Evolutionary conservation across 2,113 vertebrate species (phyloP).

Genomic region (Paracanthobrama guichenoti): DNA sequence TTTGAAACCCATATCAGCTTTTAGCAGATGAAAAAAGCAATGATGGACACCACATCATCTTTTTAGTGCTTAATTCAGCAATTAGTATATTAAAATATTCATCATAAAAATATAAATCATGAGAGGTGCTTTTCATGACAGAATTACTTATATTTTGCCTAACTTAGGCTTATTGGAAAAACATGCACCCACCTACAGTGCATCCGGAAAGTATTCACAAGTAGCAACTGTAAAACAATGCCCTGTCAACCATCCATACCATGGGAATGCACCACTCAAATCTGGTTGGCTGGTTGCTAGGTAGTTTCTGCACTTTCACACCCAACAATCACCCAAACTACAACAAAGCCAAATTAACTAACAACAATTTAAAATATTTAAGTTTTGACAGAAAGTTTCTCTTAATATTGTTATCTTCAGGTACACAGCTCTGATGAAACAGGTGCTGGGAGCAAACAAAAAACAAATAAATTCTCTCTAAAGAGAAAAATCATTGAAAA

Average conservation of each 20-base stretch:
- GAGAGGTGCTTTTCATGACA: background rate
- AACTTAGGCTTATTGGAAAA: background rate
- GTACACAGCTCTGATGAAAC: background rate
- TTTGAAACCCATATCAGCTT: slow-evolving; percentile 17
- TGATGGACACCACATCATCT: background rate
- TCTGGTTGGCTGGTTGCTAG: background rate
- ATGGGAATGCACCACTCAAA: too few relatives aligned
- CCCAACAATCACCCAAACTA: background rate
- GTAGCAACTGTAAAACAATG: too few relatives aligned
- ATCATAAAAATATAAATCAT: background rate
- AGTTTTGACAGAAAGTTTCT: background rate
- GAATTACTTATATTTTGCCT: background rate
- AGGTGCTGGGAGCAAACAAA: background rate
- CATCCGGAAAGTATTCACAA: too few relatives aligned
- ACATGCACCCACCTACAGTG: background rate
- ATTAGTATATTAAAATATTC: slow-evolving; percentile 3
- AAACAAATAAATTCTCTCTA: slow-evolving; percentile 12
- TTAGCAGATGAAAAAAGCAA: slow-evolving; percentile 14
- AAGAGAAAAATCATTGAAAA: slow-evolving; percentile 10
- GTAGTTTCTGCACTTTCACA: background rate
- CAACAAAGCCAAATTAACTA: background rate
- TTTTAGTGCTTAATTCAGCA: slow-evolving; percentile 13
- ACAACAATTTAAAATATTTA: background rate
- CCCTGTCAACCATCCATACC: too few relatives aligned
- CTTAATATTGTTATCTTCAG: background rate